Evolutionary conservation across 2,113 vertebrate genomes (phyloP).

Genomic region (Orycteropus afer): DNA sequence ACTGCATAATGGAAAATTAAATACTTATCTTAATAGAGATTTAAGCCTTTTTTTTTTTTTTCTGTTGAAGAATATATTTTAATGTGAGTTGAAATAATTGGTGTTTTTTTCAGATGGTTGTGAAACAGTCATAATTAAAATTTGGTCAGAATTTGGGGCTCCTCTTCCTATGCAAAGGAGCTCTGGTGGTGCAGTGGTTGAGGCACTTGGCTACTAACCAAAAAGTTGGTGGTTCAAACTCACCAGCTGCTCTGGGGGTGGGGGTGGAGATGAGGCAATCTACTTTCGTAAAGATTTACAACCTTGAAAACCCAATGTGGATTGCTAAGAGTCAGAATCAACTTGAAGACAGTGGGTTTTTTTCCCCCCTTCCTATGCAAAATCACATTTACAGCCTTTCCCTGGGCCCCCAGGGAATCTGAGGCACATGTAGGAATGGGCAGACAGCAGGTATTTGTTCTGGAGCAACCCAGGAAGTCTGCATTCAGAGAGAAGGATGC

Average conservation of each 20-base stretch:
- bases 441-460: background rate
- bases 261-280: too few species aligned
- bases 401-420: background rate
- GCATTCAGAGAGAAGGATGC: background rate
- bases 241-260: too few species aligned
- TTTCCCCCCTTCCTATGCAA: too few species aligned
- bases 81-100: background rate
- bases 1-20: background rate
- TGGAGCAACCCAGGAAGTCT: background rate
- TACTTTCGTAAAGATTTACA: too few species aligned
- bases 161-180: background rate
- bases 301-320: too few species aligned
- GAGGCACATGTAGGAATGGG: accelerated
- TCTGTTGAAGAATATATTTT: conserved; percentile 19
- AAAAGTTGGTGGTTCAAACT: too few species aligned
- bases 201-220: too few species aligned
- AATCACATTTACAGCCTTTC: background rate
- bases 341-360: too few species aligned
- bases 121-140: background rate
- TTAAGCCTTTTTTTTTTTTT: background rate
- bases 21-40: background rate
- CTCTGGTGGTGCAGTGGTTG: too few species aligned
- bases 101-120: background rate
- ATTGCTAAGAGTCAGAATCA: too few species aligned
- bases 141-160: background rate